Conservation (phyloP, 2,888 invertebrate species). For the Heteropelma amictum region DNA sequence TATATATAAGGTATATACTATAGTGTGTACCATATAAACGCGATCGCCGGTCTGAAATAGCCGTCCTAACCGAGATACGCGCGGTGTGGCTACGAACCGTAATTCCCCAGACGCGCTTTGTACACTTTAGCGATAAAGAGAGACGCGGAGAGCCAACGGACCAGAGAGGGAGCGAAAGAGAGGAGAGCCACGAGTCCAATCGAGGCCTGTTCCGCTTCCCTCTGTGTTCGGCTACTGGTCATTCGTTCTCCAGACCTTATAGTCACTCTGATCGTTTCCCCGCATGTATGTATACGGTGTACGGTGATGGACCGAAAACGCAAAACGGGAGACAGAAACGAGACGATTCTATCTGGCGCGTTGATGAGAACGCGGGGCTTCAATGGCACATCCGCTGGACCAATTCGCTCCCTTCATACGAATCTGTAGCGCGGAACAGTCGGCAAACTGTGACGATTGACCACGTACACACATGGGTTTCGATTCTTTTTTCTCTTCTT, state of each 20-base stretch:
- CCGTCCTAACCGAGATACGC: slow-evolving; percentile 60
- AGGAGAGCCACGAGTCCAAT: slow-evolving; percentile 24
- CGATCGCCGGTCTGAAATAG: slow-evolving; percentile 60
- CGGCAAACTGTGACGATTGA: background rate
- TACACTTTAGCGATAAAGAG: slow-evolving; percentile 12
- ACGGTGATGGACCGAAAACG: slow-evolving; percentile 16
- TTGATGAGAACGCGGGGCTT: slow-evolving; percentile 24
- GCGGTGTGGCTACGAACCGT: slow-evolving; percentile 46
- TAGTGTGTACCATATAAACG: slow-evolving; percentile 7
- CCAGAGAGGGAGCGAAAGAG: slow-evolving; percentile 2
- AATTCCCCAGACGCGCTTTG: slow-evolving; percentile 50
- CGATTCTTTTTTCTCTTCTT: too few species aligned
- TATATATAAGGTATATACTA: background rate
- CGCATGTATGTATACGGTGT: too few species aligned
- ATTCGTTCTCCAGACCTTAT: slow-evolving; percentile 25
- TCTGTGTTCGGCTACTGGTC: slow-evolving; percentile 14
- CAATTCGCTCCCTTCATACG: background rate
- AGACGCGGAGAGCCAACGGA: background rate
- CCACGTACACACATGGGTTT: too few species aligned
- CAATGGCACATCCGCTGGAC: background rate
- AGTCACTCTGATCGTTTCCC: slow-evolving; percentile 22
- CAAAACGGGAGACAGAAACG: slow-evolving; percentile 1
- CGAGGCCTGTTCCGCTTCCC: slow-evolving; percentile 28
- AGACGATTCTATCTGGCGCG: slow-evolving; percentile 19
- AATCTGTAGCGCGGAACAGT: background rate